Evolutionary conservation across 37 sponge, comb jelly and placozoan genomes (phyloP).

Genomic region (Crambe crambe): DNA sequence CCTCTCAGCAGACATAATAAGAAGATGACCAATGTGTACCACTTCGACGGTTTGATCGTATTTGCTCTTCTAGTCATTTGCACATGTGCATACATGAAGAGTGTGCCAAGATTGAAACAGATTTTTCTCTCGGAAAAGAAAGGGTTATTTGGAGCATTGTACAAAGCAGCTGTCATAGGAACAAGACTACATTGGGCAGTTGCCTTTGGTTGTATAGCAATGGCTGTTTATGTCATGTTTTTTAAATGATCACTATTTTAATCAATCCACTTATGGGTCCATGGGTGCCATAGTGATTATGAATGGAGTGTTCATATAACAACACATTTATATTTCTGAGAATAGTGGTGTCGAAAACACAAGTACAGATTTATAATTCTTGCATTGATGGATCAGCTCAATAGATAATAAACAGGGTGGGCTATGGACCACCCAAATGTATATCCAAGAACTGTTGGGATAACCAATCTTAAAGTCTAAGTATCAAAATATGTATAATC

Average conservation of each 20-base stretch:
- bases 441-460: no score
- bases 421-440: no score
- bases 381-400: no score
- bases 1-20: no score
- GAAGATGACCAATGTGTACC: constrained; percentile 74
- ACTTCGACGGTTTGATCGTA: constrained; percentile 82
- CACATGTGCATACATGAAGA: constrained; percentile 86
- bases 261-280: background rate
- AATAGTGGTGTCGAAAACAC: background rate
- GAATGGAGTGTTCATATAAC: no score
- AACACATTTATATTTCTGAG: no score
- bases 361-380: background rate
- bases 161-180: constrained; percentile 89
- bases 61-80: constrained; percentile 76
- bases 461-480: no score
- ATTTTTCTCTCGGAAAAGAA: constrained; percentile 83
- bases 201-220: constrained; percentile 65
- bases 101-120: constrained; percentile 72
- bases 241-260: constrained; percentile 31
- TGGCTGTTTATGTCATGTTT: constrained; percentile 80
- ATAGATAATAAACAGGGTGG: no score
- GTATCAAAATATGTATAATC: no score
- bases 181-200: constrained; percentile 80
- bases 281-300: background rate
- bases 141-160: constrained; percentile 83